Conservation (phyloP, 2,797 vertebrate species). For the Glossophaga mutica region DNA sequence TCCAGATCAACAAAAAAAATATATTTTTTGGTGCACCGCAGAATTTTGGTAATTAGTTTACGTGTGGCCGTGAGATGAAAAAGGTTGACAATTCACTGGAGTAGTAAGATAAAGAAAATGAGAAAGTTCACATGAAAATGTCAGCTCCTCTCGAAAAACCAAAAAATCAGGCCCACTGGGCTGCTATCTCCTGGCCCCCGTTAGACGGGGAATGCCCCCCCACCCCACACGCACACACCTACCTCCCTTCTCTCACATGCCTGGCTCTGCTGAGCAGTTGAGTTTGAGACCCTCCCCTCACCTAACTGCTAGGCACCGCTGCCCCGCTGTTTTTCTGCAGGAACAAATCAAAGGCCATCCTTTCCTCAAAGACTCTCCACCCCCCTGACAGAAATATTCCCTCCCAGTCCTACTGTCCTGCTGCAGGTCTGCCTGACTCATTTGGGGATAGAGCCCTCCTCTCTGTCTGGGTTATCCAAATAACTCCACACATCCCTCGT, state of each 20-base stretch:
- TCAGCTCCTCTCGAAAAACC: neutral
- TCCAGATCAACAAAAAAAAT: neutral
- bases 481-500: neutral
- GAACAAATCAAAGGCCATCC: neutral
- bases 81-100: neutral
- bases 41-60: neutral
- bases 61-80: neutral
- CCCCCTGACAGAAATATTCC: neutral
- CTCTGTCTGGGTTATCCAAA: neutral
- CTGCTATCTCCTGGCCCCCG: neutral
- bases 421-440: neutral
- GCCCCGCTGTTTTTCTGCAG: neutral
- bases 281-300: neutral
- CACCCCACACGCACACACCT: too few relatives aligned
- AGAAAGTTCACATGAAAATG: neutral
- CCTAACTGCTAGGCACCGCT: neutral
- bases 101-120: neutral
- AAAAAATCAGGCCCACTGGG: neutral
- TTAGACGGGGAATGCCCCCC: neutral
- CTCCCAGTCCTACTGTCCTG: neutral
- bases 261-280: neutral
- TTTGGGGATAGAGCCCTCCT: neutral
- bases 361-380: neutral
- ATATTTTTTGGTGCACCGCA: neutral
- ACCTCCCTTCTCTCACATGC: neutral